Evolutionary conservation across 2,113 vertebrate species (phyloP).

Genomic region (Ancistrus triradiatus): DNA sequence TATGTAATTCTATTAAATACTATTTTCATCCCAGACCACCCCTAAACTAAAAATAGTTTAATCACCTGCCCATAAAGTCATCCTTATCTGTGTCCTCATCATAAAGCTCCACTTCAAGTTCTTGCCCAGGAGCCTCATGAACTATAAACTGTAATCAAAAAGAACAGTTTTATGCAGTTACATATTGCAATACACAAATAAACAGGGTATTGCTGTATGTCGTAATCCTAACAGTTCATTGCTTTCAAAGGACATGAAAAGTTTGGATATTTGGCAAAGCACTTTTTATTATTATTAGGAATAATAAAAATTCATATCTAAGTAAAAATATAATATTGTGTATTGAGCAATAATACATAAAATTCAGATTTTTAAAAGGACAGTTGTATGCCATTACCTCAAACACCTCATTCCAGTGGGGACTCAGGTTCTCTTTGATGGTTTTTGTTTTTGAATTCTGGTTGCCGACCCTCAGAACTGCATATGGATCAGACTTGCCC

Average conservation of each 20-base stretch:
- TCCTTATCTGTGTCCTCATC: slow-evolving; percentile 94
- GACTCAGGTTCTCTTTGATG: slow-evolving; percentile 78
- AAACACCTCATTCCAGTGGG: slow-evolving; percentile 84
- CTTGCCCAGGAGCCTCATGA: slow-evolving; percentile 91
- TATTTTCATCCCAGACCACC: too few species aligned
- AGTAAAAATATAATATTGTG: too few species aligned
- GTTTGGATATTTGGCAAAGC: too few species aligned
- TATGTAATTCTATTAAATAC: not conserved
- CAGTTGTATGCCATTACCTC: slow-evolving; percentile 84
- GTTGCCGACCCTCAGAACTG: slow-evolving; percentile 76
- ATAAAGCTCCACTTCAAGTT: slow-evolving; percentile 86
- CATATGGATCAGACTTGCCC: slow-evolving; percentile 92
- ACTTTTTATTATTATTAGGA: too few species aligned
- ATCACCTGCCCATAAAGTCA: slow-evolving; percentile 89
- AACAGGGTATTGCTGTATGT: too few species aligned
- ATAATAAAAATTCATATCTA: too few species aligned
- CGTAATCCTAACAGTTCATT: too few species aligned
- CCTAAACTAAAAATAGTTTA: too few species aligned
- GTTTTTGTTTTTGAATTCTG: slow-evolving; percentile 77
- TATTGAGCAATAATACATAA: too few species aligned
- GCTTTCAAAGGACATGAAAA: too few species aligned
- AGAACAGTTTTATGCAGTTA: not conserved
- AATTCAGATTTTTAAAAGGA: too few species aligned
- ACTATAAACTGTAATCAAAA: slow-evolving; percentile 77
- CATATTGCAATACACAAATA: not conserved